These are phyloP conservation scores for Sciurus niger DNA, from an alignment of 2,113 vertebrate genomes.

Conservation along the genomic window DNA sequence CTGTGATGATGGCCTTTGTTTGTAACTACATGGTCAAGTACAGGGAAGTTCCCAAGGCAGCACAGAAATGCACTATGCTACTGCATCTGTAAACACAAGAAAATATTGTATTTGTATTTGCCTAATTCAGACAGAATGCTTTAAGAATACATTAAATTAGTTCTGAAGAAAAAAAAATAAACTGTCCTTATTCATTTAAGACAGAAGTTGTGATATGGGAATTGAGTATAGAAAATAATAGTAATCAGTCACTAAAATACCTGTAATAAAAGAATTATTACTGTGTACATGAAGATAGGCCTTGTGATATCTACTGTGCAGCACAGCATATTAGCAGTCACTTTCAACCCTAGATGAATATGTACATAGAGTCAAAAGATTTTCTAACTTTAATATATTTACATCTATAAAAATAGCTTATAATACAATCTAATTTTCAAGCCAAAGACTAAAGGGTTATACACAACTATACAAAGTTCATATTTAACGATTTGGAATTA, in stretches of 20 bases:
- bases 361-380: not conserved
- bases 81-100: not conserved
- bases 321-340: not conserved
- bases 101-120: not conserved
- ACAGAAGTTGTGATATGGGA: not conserved
- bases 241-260: not conserved
- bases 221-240: not conserved
- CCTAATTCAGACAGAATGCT: not conserved
- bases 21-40: not conserved
- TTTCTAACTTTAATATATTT: slow-evolving; percentile 49
- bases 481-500: slow-evolving; percentile 7
- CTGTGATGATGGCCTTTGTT: not conserved
- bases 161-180: not conserved
- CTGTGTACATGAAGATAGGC: not conserved
- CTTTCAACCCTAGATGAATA: not conserved
- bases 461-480: not conserved
- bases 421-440: slow-evolving; percentile 24
- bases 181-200: not conserved
- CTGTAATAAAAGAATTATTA: not conserved
- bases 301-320: not conserved
- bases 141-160: not conserved
- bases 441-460: not conserved
- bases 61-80: not conserved
- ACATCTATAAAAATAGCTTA: slow-evolving; percentile 28
- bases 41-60: not conserved